Evolutionary conservation across 92 coral and sea anemone genomes (phyloP).

Genomic region (Epizoanthus fatuus): DNA sequence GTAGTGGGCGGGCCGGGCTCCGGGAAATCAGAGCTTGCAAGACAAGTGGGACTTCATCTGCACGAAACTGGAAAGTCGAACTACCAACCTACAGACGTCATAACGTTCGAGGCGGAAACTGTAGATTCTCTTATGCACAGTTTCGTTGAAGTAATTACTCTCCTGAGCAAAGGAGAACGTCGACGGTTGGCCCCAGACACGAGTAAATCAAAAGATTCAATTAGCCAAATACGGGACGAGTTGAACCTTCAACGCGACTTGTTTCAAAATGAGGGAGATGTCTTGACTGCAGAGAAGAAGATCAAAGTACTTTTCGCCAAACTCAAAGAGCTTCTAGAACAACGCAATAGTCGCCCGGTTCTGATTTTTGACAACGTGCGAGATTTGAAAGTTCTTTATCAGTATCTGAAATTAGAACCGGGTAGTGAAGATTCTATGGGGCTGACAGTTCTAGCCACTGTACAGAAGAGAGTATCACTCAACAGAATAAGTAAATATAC

Average conservation of each 20-base stretch:
- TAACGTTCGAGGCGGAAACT: constrained; percentile 76
- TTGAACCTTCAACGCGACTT: constrained; percentile 59
- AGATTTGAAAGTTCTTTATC: constrained; percentile 54
- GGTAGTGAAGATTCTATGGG: constrained; percentile 71
- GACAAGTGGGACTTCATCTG: constrained; percentile 81
- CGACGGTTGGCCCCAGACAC: not conserved
- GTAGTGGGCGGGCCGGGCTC: constrained; percentile 91
- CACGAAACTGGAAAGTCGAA: constrained; percentile 39
- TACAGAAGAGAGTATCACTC: constrained; percentile 73
- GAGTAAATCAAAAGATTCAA: constrained; percentile 34
- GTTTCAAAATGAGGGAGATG: constrained; percentile 59
- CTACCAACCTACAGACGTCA: constrained; percentile 71
- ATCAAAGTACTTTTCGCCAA: constrained; percentile 56
- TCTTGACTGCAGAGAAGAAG: constrained; percentile 53
- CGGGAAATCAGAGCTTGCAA: constrained; percentile 91
- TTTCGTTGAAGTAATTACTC: constrained; percentile 70
- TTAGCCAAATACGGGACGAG: constrained; percentile 68
- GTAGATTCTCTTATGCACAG: constrained; percentile 62
- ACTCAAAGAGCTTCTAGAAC: constrained; percentile 70
- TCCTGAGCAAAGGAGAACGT: constrained; percentile 56
- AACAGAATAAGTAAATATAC: constrained; percentile 49
- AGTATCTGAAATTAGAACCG: constrained; percentile 76
- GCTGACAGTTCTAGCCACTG: constrained; percentile 61
- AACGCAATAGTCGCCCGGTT: constrained; percentile 78
- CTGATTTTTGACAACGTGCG: constrained; percentile 86